A percentile compares a stretch with the other conserved stretches of the same genome.
Evolutionary conservation across 1,140 invertebrate species (phyloP).

Genomic region (Hydropsyche tenuis): DNA sequence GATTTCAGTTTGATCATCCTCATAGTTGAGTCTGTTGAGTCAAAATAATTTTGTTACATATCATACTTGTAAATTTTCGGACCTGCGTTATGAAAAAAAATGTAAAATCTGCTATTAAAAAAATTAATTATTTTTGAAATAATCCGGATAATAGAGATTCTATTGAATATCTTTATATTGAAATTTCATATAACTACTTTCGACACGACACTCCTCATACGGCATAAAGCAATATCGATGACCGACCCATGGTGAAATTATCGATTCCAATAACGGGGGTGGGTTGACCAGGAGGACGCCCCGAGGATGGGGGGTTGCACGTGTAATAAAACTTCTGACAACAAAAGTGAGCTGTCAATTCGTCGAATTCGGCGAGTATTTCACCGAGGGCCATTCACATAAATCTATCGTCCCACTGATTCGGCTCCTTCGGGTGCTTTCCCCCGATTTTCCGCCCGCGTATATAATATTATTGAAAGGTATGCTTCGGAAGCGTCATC

Average conservation of each 20-base stretch:
- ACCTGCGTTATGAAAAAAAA: too few species aligned
- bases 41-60: too few species aligned
- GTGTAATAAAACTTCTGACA: conserved; percentile 51
- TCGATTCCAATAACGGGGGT: conserved; percentile 44
- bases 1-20: too few species aligned
- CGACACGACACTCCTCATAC: too few species aligned
- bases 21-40: too few species aligned
- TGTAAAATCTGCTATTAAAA: too few species aligned
- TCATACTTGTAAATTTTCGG: too few species aligned
- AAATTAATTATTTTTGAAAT: too few species aligned
- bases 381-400: conserved; percentile 48
- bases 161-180: too few species aligned
- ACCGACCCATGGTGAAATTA: conserved; percentile 14
- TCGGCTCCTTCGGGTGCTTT: conserved; percentile 4
- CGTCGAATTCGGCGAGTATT: conserved; percentile 49
- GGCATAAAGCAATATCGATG: conserved; percentile 35
- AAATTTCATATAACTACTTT: not conserved
- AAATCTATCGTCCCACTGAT: conserved; percentile 45
- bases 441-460: not conserved
- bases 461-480: not conserved
- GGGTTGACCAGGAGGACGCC: not conserved
- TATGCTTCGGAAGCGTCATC: conserved; percentile 37
- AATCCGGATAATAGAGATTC: too few species aligned
- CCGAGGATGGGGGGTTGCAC: conserved; percentile 38
- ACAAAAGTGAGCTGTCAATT: conserved; percentile 52